Percentiles rank a stretch among this genome's conserved stretches.
These are phyloP conservation scores for Andrena minutula DNA, from an alignment of 2,888 invertebrate genomes.

Conservation along the genomic window DNA sequence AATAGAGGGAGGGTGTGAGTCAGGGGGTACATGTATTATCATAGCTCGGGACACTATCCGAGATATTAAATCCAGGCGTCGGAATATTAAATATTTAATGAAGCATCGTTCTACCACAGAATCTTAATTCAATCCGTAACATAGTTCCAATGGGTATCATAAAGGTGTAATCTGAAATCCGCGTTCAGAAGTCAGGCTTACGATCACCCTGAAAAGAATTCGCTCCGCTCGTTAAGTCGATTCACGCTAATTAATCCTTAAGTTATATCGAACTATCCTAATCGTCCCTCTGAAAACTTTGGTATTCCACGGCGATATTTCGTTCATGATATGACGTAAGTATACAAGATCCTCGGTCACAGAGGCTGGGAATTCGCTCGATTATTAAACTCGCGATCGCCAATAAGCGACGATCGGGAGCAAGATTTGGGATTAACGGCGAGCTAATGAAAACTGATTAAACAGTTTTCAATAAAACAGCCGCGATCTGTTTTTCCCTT, in stretches of 20 bases:
- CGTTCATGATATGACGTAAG: conserved; percentile 44
- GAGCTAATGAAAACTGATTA: neutral
- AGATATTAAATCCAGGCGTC: conserved; percentile 16
- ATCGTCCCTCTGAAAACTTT: conserved; percentile 31
- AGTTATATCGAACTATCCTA: conserved; percentile 38
- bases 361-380: neutral
- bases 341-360: conserved; percentile 27
- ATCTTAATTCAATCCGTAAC: neutral
- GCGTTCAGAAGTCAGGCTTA: conserved; percentile 6
- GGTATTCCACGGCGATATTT: conserved; percentile 29
- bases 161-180: conserved; percentile 2
- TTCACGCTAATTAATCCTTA: conserved; percentile 38
- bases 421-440: neutral
- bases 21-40: neutral
- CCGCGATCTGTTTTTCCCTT: neutral
- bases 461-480: neutral
- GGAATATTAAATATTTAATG: conserved; percentile 24
- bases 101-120: conserved; percentile 29
- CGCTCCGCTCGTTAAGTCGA: conserved; percentile 1
- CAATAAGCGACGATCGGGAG: neutral
- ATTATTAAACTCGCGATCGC: too few relatives aligned
- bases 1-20: conserved; percentile 27
- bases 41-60: conserved; percentile 15
- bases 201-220: conserved; percentile 17
- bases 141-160: conserved; percentile 7